Evolutionary conservation across 1,140 invertebrate genomes (phyloP).

Genomic region (Zophobas atratus): DNA sequence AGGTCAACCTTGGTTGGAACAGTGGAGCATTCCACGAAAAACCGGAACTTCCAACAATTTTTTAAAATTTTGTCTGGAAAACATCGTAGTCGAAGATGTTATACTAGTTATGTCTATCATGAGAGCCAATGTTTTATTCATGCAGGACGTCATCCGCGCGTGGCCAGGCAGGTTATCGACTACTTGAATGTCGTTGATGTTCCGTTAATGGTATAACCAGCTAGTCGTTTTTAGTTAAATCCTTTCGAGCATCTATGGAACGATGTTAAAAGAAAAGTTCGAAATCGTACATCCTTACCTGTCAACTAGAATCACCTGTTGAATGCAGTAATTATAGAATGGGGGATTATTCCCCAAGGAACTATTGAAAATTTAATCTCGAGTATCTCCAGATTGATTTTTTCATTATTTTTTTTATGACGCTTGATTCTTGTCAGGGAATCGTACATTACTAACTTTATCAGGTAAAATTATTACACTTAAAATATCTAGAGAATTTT

Average conservation of each 20-base stretch:
- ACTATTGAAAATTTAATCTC: constrained; percentile 17
- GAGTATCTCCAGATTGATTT: neutral
- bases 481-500: no score
- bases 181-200: no score
- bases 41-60: no score
- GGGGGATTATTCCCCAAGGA: constrained; percentile 18
- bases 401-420: no score
- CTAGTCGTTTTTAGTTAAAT: neutral
- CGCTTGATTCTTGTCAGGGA: no score
- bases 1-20: no score
- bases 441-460: no score
- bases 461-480: no score
- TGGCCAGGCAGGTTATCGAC: neutral
- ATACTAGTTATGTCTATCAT: no score
- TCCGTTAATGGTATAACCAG: constrained; percentile 27
- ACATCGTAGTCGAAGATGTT: neutral
- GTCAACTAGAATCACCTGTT: constrained; percentile 24
- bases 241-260: constrained; percentile 2
- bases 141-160: neutral
- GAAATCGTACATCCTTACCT: constrained; percentile 34
- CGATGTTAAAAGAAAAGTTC: constrained; percentile 13
- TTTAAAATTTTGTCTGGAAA: constrained; percentile 19
- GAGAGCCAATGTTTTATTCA: no score
- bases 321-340: constrained; percentile 31
- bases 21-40: no score